Evolutionary conservation across 2,113 vertebrate species (phyloP), one percentile per base, ranked within the genome.

Genomic region (Raja brachyura): DNA sequence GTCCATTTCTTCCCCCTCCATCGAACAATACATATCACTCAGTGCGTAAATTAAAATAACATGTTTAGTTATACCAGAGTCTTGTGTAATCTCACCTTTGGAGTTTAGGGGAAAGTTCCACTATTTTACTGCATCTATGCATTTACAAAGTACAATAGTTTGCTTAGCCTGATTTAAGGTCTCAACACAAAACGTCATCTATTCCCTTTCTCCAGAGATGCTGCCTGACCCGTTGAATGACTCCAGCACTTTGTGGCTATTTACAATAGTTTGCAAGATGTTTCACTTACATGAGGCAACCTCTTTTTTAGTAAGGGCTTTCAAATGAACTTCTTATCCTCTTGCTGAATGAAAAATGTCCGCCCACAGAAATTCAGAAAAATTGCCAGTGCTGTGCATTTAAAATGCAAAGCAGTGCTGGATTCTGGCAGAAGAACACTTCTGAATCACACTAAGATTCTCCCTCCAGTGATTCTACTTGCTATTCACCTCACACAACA

Each of bases 401-500:
- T 54, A 25, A 11, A 48, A 7, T 28, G 3, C 59, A 54, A 92
- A 73, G 68, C 66, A 33, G 39, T 22, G 22, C 20, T 73, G 39
- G 20, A 73, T 68, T 25, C 33, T 73, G 20, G 90, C 68, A 92
- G 33, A 39, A 92, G 66, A 73, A 33, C 33, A 28, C 90, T 70
- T 73, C 33, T 73, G 66, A 92, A 73, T 48, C 25, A 4, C 39
- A 6, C 68, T 73, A 33, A 22, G 68, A 28, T 74, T 92, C 68
- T 70, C 90, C 70, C 39, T 31, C 90, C 68, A 28, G 39, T 92
- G 22, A 92, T 66, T 88, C 90, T 54, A 68, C 73, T 92, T 92
- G 33, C 68, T 73, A 92, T 92, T 92, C 90, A 92, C 39, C 73
- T 74, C 90, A 74, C 90, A 92, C 90, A 90, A 90, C 88, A 92